phyloP scores from a whole-genome alignment of 2,797 vertebrate species.

The Apodemus agrarius region DNA sequence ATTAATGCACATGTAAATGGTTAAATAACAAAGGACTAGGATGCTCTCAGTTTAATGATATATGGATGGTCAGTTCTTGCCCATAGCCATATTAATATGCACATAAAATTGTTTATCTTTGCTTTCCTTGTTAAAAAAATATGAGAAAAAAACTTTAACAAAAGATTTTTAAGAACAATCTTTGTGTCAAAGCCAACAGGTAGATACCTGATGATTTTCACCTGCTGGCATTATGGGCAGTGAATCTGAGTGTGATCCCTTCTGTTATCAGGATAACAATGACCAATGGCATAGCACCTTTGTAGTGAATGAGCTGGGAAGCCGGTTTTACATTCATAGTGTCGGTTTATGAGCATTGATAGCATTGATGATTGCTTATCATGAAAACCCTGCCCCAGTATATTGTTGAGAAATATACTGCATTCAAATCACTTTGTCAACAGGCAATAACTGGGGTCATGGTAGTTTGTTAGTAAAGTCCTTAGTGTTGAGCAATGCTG shows the following conservation, averaged over 20 bases:
- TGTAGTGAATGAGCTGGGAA: background rate
- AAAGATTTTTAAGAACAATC: constrained; percentile 59
- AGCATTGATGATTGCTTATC: background rate
- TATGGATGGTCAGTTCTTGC: background rate
- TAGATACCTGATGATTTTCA: constrained; percentile 60
- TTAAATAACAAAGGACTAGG: constrained; percentile 38
- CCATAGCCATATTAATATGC: background rate
- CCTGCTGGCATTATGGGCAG: constrained; percentile 37
- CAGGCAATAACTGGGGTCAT: background rate
- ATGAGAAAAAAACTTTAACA: background rate
- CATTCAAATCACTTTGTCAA: background rate
- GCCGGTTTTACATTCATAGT: background rate
- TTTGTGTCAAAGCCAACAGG: constrained; percentile 78
- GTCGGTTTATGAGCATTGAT: background rate
- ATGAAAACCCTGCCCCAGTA: background rate
- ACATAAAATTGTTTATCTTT: constrained; percentile 50
- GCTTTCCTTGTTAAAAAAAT: constrained; percentile 64
- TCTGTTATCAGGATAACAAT: too few relatives aligned
- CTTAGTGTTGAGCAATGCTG: background rate
- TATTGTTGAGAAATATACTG: background rate
- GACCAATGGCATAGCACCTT: background rate
- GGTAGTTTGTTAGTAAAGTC: background rate
- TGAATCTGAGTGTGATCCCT: too few relatives aligned
- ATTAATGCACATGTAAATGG: background rate
- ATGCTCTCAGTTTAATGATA: background rate